Conservation (phyloP, 1,140 invertebrate species). For the Anagrus nilaparvatae region DNA sequence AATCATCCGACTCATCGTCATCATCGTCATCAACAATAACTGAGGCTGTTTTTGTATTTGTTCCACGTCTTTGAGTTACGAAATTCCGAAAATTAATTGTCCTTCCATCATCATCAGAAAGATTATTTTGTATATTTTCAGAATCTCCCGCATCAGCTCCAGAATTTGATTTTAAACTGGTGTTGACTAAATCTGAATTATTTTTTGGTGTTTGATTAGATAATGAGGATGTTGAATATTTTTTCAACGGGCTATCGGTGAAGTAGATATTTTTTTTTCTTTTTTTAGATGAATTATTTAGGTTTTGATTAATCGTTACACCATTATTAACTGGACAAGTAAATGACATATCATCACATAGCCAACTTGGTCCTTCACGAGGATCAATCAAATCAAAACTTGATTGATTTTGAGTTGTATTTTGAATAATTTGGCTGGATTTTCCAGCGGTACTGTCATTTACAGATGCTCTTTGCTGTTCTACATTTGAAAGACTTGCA, state of each 20-base stretch:
- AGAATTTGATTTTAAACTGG: slow-evolving; percentile 3
- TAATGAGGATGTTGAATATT: background rate
- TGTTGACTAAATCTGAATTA: background rate
- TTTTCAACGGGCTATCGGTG: background rate
- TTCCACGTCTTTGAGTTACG: slow-evolving; percentile 21
- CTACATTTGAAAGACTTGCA: background rate
- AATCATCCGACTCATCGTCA: slow-evolving; percentile 23
- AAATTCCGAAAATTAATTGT: slow-evolving; percentile 16
- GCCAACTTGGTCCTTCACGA: slow-evolving; percentile 37
- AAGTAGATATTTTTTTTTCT: background rate
- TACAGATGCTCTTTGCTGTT: background rate
- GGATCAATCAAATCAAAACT: slow-evolving; percentile 26
- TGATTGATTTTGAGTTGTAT: background rate
- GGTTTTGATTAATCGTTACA: background rate
- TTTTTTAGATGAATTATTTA: background rate
- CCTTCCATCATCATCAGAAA: slow-evolving; percentile 11
- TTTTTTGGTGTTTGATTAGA: background rate
- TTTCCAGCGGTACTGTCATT: background rate
- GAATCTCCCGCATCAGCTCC: background rate
- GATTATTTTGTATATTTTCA: slow-evolving; percentile 8
- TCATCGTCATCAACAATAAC: background rate
- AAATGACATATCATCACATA: slow-evolving; percentile 16
- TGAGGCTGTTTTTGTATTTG: background rate
- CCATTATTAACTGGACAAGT: background rate
- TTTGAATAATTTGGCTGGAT: background rate